A percentile compares a stretch with the other conserved stretches of the same genome.
These are phyloP conservation scores for Phataginus tetradactyla DNA, from an alignment of 2,797 vertebrate species.

Conservation along the genomic window DNA sequence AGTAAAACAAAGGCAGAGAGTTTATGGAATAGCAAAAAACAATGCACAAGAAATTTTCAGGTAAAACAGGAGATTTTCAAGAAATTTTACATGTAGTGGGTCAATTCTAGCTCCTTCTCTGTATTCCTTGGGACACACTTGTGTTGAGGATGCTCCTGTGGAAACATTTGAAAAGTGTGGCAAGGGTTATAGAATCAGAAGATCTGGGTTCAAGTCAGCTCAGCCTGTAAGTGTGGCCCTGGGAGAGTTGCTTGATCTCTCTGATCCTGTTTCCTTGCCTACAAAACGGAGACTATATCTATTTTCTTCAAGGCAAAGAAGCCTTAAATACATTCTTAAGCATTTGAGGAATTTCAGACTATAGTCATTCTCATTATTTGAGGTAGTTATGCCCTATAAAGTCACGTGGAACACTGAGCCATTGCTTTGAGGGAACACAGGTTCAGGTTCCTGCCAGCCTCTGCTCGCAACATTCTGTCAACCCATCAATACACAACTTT, in stretches of 20 bases:
- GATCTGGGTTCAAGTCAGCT: not conserved
- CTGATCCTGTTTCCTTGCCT: not conserved
- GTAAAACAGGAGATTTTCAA: not conserved
- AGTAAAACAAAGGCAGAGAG: not conserved
- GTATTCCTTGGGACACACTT: accelerated
- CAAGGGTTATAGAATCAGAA: not conserved
- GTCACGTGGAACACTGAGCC: not conserved
- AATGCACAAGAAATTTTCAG: not conserved
- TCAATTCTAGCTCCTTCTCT: not conserved
- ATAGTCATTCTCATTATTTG: accelerated
- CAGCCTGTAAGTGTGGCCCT: not conserved
- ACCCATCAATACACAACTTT: not conserved
- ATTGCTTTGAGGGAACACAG: not conserved
- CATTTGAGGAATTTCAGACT: not conserved
- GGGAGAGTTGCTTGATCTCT: not conserved
- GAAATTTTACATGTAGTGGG: not conserved
- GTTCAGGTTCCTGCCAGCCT: not conserved
- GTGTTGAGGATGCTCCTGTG: too few species aligned
- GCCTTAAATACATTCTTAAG: not conserved
- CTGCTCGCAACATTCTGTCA: not conserved
- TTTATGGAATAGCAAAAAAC: not conserved
- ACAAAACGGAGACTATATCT: not conserved
- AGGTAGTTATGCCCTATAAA: not conserved
- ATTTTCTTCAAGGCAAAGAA: not conserved
- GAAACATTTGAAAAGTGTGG: not conserved